Base-by-base conservation (phyloP, 2,113 vertebrate genomes). In the Pelecanoides urinatrix region DNA sequence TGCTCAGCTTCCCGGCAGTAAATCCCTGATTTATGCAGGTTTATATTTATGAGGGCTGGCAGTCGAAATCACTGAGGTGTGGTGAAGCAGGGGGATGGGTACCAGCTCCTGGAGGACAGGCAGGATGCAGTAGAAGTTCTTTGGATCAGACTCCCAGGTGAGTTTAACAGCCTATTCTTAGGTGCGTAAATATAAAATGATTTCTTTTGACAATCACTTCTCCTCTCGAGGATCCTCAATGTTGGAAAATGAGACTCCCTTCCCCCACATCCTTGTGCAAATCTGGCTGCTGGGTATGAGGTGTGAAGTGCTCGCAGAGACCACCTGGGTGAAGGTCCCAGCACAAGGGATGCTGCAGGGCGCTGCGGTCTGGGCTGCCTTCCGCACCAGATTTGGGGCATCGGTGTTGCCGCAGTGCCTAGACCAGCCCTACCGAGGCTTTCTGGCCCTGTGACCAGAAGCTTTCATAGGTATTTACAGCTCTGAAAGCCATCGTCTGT, bases 1-100 rank as follows among this genome's bases (percentile, higher is more conserved):
- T 80, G 74, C 93, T 92, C 84, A 36, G 89, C 81, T 95, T 87
- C 89, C 94, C 32, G 32, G 93, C 92, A 95, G 83, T 27, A 47
- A 47, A 92, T 47, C 63, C 82, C 93, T 63, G 50, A 7, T 95
- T 95, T 44, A 38, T 86, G 90, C 56, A 44, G 56, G 53, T 90
- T 92, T 81, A 74, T 59, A 53, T 73, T 84, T 63, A 50, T 17
- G 79, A 91, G 80, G 76, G 50, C 58, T 74, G 92, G 92, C 81
- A 34, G 79, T 5, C 4, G 6, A 42, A 79, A 49, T 62, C 50
- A 27, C 56, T 44, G 49, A 59, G 86, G 80, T 82, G 62, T 72
- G 93, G 61, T 0, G 1, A 91, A 59, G 84, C 70, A 78, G 20
- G 55, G 86, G 89, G 87, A 67, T 87, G 95, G 85, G 89, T 13